Evolutionary conservation across 1,140 invertebrate species (phyloP).

Genomic region (Drosophila rufa): DNA sequence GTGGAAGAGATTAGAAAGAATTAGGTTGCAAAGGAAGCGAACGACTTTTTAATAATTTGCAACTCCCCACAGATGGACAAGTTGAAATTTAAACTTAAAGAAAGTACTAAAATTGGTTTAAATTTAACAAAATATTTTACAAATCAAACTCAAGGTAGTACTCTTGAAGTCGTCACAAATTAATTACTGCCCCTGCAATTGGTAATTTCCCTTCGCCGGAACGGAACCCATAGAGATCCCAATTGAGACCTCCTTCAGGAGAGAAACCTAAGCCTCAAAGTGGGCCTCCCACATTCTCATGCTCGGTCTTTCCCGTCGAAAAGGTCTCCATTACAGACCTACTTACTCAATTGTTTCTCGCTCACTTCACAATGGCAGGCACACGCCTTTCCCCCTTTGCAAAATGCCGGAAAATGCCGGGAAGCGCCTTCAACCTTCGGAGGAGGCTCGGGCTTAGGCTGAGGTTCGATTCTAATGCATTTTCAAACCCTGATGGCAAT

Average conservation of each 20-base stretch:
- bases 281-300: background rate
- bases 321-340: constrained; percentile 42
- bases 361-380: constrained; percentile 37
- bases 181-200: background rate
- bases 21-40: background rate
- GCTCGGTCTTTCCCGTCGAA: background rate
- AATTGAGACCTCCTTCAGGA: constrained; percentile 1
- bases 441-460: constrained; percentile 19
- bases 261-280: constrained; percentile 6
- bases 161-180: background rate
- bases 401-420: background rate
- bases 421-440: constrained; percentile 16
- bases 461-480: constrained; percentile 66
- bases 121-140: too few species aligned
- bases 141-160: too few species aligned
- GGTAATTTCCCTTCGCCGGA: background rate
- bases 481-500: constrained; percentile 53
- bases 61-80: constrained; percentile 1
- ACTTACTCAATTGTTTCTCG: constrained; percentile 56
- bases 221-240: background rate
- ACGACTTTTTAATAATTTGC: constrained; percentile 19
- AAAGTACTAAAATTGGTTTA: too few species aligned
- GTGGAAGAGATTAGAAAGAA: constrained; percentile 31
- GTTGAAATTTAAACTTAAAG: too few species aligned
- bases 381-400: background rate